These are phyloP conservation scores for Bombus balteatus DNA, from an alignment of 1,140 invertebrate species.

Conservation along the genomic window DNA sequence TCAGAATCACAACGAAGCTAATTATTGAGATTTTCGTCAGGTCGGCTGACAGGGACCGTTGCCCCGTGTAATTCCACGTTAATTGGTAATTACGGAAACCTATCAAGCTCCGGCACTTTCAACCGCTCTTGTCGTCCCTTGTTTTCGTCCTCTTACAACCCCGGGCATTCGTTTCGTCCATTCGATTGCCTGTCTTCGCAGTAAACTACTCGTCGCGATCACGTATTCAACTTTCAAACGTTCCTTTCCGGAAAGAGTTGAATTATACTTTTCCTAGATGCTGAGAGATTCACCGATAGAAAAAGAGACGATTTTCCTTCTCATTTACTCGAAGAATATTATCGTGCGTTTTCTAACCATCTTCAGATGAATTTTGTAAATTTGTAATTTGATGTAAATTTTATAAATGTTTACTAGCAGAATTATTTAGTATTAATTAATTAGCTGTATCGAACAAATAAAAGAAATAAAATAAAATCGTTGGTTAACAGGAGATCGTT, in stretches of 20 bases:
- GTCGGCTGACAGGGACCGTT: slow-evolving; percentile 43
- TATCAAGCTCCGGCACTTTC: slow-evolving; percentile 35
- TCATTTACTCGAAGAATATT: background rate
- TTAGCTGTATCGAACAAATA: too few relatives aligned
- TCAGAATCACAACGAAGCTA: slow-evolving; percentile 53
- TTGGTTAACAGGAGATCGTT: too few relatives aligned
- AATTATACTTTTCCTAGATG: background rate
- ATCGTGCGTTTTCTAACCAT: background rate
- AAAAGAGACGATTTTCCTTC: background rate
- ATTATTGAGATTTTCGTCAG: slow-evolving; percentile 71
- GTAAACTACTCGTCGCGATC: background rate
- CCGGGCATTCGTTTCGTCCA: background rate
- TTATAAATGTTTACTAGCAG: too few relatives aligned
- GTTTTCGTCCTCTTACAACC: background rate
- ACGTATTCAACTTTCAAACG: background rate
- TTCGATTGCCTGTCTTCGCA: background rate
- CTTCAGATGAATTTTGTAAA: background rate
- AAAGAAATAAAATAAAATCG: too few relatives aligned
- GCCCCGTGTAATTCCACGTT: slow-evolving; percentile 70
- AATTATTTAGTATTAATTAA: too few relatives aligned
- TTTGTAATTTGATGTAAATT: too few relatives aligned
- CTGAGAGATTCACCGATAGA: background rate
- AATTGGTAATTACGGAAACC: slow-evolving; percentile 72
- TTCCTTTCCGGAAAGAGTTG: background rate
- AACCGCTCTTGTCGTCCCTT: slow-evolving; percentile 4